Base-by-base conservation (phyloP, 2,888 invertebrate genomes). In the Belgica antarctica region DNA sequence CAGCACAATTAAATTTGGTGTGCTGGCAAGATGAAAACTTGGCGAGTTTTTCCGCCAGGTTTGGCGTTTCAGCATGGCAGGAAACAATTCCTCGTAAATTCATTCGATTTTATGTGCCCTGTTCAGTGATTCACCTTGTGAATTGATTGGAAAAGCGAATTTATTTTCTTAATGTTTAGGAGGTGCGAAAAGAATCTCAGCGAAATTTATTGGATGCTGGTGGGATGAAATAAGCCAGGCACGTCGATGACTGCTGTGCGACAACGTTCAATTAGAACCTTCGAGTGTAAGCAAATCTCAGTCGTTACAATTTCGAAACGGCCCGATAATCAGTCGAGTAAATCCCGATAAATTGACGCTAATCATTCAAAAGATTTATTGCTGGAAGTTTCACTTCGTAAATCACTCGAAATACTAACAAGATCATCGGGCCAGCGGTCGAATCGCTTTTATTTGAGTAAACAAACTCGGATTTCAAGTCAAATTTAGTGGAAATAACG, bases 151-250 rank as follows among this genome's bases (percentile, higher is more conserved):
- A 41, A 41, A 10, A 15, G 8, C 2, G 41, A 41, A 10, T 41
- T 52, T 24, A 22, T 52, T 52, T 52, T 52, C 22, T 10, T 41
- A 41, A 15, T n/a, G 15, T 41, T 52, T 22, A 52, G 22, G 15
- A 52, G 52, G 52, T 52, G 52, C 22, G 52, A 52, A 22, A 52
- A 22, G 12, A 2, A 4, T 12, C 10, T 46, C 46, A 52, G 52
- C 22, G 52, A 52, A 52, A 19, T 52, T 52, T 52, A 52, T 52
- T 52, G 22, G 52, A 52, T 22, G 17, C 52, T n/a, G n/a, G n/a
- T n/a, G n/a, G n/a, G 52, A 17, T 3, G 52, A 52, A 52, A 52
- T 3, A 22, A 52, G 22, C 17, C 52, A 52, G 52, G 12, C 17
- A 19, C 52, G 5, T 46, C 4, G 10, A 34, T 41, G 41, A 41